phyloP scores from a whole-genome alignment of 2,113 vertebrate species.

The Tylochromis polylepis region DNA sequence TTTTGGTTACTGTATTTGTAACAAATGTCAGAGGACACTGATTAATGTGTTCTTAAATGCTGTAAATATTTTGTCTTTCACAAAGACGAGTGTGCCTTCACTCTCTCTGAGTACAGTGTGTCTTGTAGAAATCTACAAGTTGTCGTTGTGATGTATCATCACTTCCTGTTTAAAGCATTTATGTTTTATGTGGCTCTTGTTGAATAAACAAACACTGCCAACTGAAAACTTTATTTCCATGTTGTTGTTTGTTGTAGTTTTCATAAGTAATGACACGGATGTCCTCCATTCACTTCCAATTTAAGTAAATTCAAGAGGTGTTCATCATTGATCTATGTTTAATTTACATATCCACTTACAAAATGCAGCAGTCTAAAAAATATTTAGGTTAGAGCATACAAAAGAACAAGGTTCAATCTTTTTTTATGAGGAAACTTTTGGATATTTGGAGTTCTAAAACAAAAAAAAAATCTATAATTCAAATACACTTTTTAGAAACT shows the following conservation, averaged over 20 bases:
- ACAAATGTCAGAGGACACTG: background rate
- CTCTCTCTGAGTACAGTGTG: slow-evolving; percentile 4
- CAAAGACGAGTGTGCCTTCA: slow-evolving; percentile 17
- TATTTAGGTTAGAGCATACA: background rate
- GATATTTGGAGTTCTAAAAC: background rate
- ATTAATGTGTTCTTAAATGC: background rate
- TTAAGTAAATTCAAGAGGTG: background rate
- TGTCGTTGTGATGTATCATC: slow-evolving; percentile 30
- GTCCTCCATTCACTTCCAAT: background rate
- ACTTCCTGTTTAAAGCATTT: background rate
- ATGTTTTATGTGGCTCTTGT: background rate
- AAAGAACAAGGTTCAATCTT: background rate
- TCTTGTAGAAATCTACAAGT: slow-evolving; percentile 27
- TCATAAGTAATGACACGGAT: background rate
- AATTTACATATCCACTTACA: background rate
- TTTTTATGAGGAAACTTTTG: background rate
- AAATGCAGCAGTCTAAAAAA: background rate
- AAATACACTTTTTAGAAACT: background rate
- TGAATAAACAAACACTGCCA: slow-evolving; percentile 1
- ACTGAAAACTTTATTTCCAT: background rate
- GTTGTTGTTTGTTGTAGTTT: background rate
- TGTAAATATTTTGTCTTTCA: background rate
- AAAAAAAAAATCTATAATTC: background rate
- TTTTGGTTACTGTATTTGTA: background rate
- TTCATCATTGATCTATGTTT: background rate